Percentiles rank a stretch among this genome's conserved stretches.
These are phyloP conservation scores for Ornithoptera priamus DNA, from an alignment of 2,888 invertebrate genomes.

Conservation along the genomic window DNA sequence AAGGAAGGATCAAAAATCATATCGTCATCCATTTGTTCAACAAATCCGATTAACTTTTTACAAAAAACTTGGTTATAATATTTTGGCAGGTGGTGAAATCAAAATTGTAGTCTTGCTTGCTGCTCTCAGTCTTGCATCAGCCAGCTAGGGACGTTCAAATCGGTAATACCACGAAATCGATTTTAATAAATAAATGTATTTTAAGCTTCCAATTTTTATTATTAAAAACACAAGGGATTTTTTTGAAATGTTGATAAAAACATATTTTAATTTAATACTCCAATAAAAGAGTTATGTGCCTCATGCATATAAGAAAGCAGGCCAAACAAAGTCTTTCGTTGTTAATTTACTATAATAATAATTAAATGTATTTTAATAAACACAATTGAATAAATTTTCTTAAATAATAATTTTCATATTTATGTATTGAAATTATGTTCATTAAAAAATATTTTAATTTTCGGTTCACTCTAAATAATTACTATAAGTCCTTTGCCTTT, in stretches of 20 bases:
- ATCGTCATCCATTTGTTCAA: conserved; percentile 72
- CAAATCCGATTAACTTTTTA: conserved; percentile 37
- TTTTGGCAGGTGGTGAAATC: conserved; percentile 61
- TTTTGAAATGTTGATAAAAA: too few relatives aligned
- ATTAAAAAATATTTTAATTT: too few relatives aligned
- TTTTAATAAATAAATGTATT: not conserved
- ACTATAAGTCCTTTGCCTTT: not conserved
- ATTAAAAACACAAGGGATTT: not conserved
- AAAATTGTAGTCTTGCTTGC: conserved; percentile 41
- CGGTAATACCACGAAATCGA: conserved; percentile 7
- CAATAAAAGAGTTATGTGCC: not conserved
- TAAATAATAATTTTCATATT: too few relatives aligned
- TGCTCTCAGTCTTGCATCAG: conserved; percentile 62
- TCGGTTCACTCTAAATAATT: not conserved
- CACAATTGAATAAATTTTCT: too few relatives aligned
- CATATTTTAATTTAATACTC: not conserved
- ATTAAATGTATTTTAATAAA: too few relatives aligned
- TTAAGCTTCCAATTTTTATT: not conserved
- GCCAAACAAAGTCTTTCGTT: too few relatives aligned
- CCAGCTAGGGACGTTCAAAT: conserved; percentile 31
- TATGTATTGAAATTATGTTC: too few relatives aligned
- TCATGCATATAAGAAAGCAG: not conserved
- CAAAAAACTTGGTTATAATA: conserved; percentile 59
- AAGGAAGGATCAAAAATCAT: conserved; percentile 92
- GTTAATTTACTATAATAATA: too few relatives aligned